Evolutionary conservation across 1,140 invertebrate genomes (phyloP).

Genomic region (Aphis craccivora): DNA sequence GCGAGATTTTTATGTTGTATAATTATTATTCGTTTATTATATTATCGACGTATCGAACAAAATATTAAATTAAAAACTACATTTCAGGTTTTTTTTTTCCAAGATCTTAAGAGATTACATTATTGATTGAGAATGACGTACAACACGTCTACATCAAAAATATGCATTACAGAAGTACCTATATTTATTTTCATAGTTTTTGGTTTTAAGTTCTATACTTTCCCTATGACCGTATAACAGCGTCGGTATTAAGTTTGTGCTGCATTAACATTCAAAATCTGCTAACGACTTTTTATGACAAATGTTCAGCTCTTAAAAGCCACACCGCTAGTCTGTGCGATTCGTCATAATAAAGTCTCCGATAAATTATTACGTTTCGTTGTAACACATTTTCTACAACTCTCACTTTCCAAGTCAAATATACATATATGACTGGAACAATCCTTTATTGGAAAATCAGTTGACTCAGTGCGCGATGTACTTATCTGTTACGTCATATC

Average conservation of each 20-base stretch:
- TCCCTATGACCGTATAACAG: background rate
- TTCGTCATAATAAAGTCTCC: background rate
- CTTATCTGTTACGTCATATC: background rate
- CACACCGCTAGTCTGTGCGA: background rate
- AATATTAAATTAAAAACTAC: background rate
- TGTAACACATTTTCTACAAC: background rate
- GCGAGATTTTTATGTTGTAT: background rate
- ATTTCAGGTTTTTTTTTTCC: background rate
- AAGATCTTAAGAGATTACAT: background rate
- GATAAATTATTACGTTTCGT: background rate
- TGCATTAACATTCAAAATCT: background rate
- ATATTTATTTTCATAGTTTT: background rate
- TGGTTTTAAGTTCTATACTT: background rate
- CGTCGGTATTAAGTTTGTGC: background rate
- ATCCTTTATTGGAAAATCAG: background rate
- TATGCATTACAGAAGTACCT: background rate
- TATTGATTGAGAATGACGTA: background rate
- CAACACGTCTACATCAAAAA: background rate
- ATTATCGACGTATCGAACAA: background rate
- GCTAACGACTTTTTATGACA: background rate
- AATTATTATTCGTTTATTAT: too few species aligned
- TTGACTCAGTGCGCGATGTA: accelerated
- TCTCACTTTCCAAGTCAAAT: background rate
- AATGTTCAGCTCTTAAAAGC: background rate
- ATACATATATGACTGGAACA: background rate